phyloP scores from a whole-genome alignment of 2,113 vertebrate species.

The Pagrus major region DNA sequence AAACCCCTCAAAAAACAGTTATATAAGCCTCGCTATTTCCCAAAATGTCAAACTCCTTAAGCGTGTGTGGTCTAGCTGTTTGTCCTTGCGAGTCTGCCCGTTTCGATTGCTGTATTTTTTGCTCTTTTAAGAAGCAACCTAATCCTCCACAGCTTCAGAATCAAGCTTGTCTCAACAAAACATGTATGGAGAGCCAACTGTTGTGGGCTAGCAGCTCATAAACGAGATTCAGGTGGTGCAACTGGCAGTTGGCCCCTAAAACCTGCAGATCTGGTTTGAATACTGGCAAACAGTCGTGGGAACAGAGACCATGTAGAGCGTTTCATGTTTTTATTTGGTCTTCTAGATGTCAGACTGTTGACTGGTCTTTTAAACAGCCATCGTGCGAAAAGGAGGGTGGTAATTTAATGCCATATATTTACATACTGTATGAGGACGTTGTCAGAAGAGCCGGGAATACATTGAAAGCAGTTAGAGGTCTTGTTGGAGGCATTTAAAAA shows the following conservation, averaged over 20 bases:
- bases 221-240: conserved; percentile 6
- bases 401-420: conserved; percentile 2
- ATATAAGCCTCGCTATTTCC: too few species aligned
- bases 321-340: conserved; percentile 3
- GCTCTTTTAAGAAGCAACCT: neutral
- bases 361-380: neutral
- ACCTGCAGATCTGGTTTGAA: conserved; percentile 15
- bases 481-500: conserved; percentile 17
- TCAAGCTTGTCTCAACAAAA: conserved; percentile 2
- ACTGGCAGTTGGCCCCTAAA: conserved; percentile 5
- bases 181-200: neutral
- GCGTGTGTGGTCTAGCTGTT: neutral
- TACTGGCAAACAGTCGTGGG: neutral
- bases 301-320: neutral
- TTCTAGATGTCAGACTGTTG: neutral
- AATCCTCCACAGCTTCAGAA: neutral
- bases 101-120: neutral
- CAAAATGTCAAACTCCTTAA: neutral
- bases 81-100: neutral
- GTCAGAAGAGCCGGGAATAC: conserved; percentile 1
- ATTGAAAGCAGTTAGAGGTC: conserved; percentile 9
- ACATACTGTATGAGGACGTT: neutral
- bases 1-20: too few species aligned
- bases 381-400: neutral
- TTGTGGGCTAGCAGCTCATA: conserved; percentile 3